A percentile compares a stretch with the other conserved stretches of the same genome.
These are phyloP conservation scores for Mythimna lalbum DNA, from an alignment of 2,888 invertebrate genomes.

Conservation along the genomic window DNA sequence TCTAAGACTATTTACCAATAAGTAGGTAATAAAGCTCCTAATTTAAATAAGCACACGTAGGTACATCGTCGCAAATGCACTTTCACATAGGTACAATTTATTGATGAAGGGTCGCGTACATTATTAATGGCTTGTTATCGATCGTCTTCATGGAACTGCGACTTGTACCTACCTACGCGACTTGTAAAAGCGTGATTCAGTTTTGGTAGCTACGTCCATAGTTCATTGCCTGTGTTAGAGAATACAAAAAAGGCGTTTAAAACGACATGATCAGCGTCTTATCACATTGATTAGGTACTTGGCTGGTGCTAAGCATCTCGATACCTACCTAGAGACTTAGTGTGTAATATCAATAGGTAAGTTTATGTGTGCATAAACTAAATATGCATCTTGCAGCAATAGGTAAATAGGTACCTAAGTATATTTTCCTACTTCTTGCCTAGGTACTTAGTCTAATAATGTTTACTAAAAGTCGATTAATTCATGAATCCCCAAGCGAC, in stretches of 20 bases:
- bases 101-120: neutral
- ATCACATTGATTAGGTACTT: neutral
- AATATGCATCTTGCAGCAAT: too few species aligned
- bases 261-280: neutral
- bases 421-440: too few species aligned
- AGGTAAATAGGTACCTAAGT: neutral
- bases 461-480: too few species aligned
- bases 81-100: too few species aligned
- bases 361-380: too few species aligned
- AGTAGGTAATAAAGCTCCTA: neutral
- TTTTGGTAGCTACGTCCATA: neutral
- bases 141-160: neutral
- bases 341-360: neutral
- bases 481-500: too few species aligned
- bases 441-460: neutral
- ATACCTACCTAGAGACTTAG: too few species aligned
- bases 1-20: neutral
- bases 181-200: neutral
- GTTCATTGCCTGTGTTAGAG: neutral
- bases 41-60: neutral
- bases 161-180: neutral
- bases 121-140: constrained; percentile 2
- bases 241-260: neutral
- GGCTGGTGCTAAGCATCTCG: neutral
- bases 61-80: neutral